Conservation (phyloP, 2,113 vertebrate genomes). For the Motacilla alba region DNA sequence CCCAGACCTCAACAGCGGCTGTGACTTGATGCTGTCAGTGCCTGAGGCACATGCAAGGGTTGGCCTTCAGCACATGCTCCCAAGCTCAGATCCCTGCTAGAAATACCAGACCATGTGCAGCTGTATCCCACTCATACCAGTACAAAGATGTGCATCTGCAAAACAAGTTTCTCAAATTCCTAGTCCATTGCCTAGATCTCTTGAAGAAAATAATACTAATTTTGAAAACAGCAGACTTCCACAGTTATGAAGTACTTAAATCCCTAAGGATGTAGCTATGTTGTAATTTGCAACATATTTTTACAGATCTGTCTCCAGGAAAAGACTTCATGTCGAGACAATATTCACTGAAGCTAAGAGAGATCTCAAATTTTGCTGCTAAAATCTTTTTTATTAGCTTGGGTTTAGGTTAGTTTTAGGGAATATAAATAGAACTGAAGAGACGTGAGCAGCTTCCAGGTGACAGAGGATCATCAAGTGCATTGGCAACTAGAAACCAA, state of each 20-base stretch:
- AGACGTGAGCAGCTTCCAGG: background rate
- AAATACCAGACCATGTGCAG: background rate
- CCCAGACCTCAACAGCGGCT: background rate
- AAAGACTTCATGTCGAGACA: background rate
- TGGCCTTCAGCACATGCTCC: background rate
- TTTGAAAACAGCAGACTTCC: background rate
- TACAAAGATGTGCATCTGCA: background rate
- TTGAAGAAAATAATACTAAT: background rate
- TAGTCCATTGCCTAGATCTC: background rate
- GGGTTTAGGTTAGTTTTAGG: background rate
- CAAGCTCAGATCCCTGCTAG: background rate
- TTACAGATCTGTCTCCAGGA: background rate
- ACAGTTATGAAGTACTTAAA: background rate
- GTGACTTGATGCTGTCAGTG: background rate
- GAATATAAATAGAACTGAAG: background rate
- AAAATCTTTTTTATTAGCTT: background rate
- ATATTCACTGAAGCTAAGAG: background rate
- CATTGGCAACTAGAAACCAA: background rate
- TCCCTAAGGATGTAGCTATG: background rate
- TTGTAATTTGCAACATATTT: background rate
- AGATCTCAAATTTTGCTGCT: background rate
- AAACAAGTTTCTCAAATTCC: background rate
- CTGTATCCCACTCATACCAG: background rate
- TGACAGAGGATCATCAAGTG: background rate
- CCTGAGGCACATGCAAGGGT: fast-evolving